Conservation (phyloP, 2,797 vertebrate genomes). For the Betta splendens region DNA sequence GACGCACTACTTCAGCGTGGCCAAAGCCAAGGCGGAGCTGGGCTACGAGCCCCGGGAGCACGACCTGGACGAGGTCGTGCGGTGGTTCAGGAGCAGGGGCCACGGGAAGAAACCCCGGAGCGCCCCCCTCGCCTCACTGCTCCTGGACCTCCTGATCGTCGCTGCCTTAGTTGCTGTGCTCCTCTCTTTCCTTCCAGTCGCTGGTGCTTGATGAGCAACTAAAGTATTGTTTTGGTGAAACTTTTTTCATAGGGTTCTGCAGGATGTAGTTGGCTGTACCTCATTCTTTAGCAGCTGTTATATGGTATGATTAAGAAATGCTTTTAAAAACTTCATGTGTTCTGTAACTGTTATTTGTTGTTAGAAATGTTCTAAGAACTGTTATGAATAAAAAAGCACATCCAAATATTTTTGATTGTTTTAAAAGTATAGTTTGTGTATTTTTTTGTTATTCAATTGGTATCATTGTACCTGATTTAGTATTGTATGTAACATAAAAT, state of each 20-base stretch:
- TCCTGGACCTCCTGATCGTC: slow-evolving; percentile 75
- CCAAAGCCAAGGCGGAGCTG: slow-evolving; percentile 88
- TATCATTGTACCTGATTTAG: no score
- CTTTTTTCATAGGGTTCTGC: no score
- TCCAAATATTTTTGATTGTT: background rate
- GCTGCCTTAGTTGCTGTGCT: slow-evolving; percentile 69
- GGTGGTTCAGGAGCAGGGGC: slow-evolving; percentile 89
- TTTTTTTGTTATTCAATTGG: no score
- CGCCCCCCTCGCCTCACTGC: slow-evolving; percentile 38
- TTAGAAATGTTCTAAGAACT: background rate
- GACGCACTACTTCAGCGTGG: slow-evolving; percentile 93
- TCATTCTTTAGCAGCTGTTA: no score
- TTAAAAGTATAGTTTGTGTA: no score
- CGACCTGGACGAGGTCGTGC: slow-evolving; percentile 87
- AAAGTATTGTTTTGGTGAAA: no score
- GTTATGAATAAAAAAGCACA: slow-evolving; percentile 24
- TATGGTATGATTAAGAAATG: no score
- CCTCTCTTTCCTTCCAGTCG: slow-evolving; percentile 82
- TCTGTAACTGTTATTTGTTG: no score
- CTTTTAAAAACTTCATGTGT: no score
- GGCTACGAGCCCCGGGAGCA: slow-evolving; percentile 84
- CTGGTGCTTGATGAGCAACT: slow-evolving; percentile 48
- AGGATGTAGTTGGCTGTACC: no score
- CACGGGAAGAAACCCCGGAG: slow-evolving; percentile 72
- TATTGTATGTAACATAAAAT: no score